phyloP scores from a whole-genome alignment of 2,888 invertebrate genomes.

The Agonopterix alstromeriana region DNA sequence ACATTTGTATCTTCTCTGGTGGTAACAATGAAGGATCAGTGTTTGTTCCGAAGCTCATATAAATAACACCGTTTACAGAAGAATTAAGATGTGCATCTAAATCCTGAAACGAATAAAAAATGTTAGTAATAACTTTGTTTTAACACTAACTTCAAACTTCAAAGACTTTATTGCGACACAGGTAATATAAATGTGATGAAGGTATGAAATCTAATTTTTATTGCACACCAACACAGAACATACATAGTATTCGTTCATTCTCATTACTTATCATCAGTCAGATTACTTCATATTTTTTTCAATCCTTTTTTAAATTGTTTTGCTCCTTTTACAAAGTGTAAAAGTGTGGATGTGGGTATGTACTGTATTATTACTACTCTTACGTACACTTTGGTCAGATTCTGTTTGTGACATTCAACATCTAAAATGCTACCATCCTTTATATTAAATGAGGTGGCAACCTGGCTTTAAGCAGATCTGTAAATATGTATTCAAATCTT shows the following conservation, averaged over 20 bases:
- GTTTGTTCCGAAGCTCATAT: conserved; percentile 48
- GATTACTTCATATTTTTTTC: background rate
- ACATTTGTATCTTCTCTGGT: conserved; percentile 24
- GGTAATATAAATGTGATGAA: too few relatives aligned
- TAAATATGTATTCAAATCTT: background rate
- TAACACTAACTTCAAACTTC: background rate
- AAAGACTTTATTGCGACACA: too few relatives aligned
- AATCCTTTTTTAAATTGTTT: background rate
- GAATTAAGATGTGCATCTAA: conserved; percentile 33
- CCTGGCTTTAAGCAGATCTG: background rate
- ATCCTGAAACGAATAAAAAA: conserved; percentile 25
- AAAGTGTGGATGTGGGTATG: background rate
- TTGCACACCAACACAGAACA: too few relatives aligned
- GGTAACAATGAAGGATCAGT: conserved; percentile 30
- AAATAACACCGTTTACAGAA: conserved; percentile 38
- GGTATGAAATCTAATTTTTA: too few relatives aligned
- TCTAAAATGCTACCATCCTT: too few relatives aligned
- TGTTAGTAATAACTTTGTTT: background rate
- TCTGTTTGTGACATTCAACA: too few relatives aligned
- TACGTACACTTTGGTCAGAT: too few relatives aligned
- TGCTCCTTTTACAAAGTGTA: background rate
- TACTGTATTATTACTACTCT: too few relatives aligned
- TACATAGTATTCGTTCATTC: too few relatives aligned
- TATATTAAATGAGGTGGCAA: too few relatives aligned
- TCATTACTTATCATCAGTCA: background rate